Conservation (phyloP, 2,113 vertebrate genomes). For the Ahaetulla prasina region DNA sequence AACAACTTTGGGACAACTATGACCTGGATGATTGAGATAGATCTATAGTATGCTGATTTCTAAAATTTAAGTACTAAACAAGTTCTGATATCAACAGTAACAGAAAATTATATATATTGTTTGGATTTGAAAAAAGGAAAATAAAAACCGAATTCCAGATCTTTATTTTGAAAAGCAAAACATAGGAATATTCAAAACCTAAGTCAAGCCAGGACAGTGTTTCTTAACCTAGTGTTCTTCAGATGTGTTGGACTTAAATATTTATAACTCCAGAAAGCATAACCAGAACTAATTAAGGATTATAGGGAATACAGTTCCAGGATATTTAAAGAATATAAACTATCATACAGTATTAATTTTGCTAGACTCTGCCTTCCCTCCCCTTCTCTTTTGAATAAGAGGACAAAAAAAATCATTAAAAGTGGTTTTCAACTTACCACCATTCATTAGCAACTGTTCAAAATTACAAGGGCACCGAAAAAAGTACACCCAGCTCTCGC, state of each 20-base stretch:
- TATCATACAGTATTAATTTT: neutral
- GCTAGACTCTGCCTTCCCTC: neutral
- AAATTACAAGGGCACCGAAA: neutral
- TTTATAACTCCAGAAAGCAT: neutral
- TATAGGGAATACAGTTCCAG: neutral
- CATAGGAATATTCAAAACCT: slow-evolving; percentile 15
- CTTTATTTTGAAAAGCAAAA: neutral
- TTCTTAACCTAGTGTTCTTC: neutral
- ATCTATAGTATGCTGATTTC: neutral
- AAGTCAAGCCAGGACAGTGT: neutral
- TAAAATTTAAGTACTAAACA: neutral
- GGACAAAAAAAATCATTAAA: neutral
- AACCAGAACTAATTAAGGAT: neutral
- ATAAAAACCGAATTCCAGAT: neutral
- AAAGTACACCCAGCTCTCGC: neutral
- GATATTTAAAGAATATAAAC: neutral
- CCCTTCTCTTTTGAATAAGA: slow-evolving; percentile 3
- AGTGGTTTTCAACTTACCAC: neutral
- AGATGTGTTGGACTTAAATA: neutral
- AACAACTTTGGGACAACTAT: neutral
- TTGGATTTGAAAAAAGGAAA: neutral
- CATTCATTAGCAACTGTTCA: neutral
- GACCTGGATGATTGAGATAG: neutral
- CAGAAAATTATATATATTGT: neutral
- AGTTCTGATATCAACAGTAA: neutral